A percentile compares a stretch with the other conserved stretches of the same genome.
These are phyloP conservation scores for Drosophila quadrilineata DNA, from an alignment of 1,140 invertebrate species.

Conservation along the genomic window DNA sequence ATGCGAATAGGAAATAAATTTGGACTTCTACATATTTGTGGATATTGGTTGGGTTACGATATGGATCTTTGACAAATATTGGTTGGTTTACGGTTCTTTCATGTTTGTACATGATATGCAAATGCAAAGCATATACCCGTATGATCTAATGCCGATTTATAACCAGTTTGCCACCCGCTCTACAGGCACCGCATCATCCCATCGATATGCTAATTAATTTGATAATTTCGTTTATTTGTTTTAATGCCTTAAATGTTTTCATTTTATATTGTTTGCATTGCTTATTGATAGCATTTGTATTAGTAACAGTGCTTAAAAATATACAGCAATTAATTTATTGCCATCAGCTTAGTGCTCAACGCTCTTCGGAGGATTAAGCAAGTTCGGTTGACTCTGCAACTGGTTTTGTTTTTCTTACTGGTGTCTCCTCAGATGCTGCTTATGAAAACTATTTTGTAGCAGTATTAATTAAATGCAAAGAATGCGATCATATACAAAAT, in stretches of 20 bases:
- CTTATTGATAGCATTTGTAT: slow-evolving; percentile 43
- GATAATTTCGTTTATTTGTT: slow-evolving; percentile 58
- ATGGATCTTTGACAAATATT: slow-evolving; percentile 60
- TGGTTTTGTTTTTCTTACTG: too few species aligned
- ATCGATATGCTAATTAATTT: slow-evolving; percentile 58
- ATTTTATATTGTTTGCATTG: slow-evolving; percentile 41
- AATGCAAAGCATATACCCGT: too few species aligned
- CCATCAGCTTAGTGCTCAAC: slow-evolving; percentile 14
- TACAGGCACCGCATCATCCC: slow-evolving; percentile 1
- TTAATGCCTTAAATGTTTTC: slow-evolving; percentile 68
- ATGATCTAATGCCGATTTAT: slow-evolving; percentile 54
- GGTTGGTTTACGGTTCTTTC: slow-evolving; percentile 17
- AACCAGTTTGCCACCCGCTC: slow-evolving; percentile 44
- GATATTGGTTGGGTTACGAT: slow-evolving; percentile 17
- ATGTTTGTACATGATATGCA: slow-evolving; percentile 32
- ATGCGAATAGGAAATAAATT: slow-evolving; percentile 52
- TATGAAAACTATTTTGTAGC: slow-evolving; percentile 15
- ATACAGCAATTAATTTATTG: slow-evolving; percentile 52
- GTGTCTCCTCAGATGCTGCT: background rate
- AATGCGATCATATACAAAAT: slow-evolving; percentile 10
- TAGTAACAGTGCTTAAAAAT: slow-evolving; percentile 56
- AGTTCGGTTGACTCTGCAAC: slow-evolving; percentile 21
- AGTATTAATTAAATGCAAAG: slow-evolving; percentile 11
- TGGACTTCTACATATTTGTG: slow-evolving; percentile 15
- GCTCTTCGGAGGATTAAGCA: slow-evolving; percentile 17